Percentiles rank a stretch among this genome's conserved stretches.
phyloP scores from a whole-genome alignment of 2,113 vertebrate species.

The Siniperca knerii region DNA sequence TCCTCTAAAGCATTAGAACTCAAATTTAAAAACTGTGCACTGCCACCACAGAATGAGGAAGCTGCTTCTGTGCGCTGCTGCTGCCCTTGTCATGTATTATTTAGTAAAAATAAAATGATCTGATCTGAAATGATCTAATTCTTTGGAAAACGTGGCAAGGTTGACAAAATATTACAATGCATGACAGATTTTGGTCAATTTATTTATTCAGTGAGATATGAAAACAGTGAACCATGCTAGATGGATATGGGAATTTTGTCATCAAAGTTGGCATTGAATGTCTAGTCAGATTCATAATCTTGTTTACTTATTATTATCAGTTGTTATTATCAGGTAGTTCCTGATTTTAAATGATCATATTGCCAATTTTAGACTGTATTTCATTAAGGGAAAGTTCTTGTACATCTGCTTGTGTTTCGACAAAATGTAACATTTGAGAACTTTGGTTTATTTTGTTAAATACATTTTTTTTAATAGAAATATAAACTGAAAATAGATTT shows the following conservation, averaged over 20 bases:
- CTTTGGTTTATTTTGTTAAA: background rate
- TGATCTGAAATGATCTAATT: too few relatives aligned
- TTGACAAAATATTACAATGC: background rate
- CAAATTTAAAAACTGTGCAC: background rate
- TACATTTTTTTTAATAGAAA: too few relatives aligned
- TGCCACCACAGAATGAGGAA: background rate
- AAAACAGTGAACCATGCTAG: background rate
- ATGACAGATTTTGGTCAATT: background rate
- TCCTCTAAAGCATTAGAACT: background rate
- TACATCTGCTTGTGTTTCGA: too few relatives aligned
- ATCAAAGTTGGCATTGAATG: too few relatives aligned
- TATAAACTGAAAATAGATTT: too few relatives aligned
- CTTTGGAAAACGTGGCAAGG: background rate
- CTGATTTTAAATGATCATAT: background rate
- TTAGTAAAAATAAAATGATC: background rate
- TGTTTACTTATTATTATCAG: too few relatives aligned
- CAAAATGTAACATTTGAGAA: too few relatives aligned
- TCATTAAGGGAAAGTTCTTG: too few relatives aligned
- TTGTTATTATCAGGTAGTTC: background rate
- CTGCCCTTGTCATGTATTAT: background rate
- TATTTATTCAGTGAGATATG: background rate
- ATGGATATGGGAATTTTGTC: too few relatives aligned
- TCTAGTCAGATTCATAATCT: background rate
- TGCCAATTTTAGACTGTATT: too few relatives aligned
- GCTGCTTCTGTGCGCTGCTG: background rate